Evolutionary conservation across 2,797 vertebrate genomes (phyloP).

Genomic region (Falco columbarius): DNA sequence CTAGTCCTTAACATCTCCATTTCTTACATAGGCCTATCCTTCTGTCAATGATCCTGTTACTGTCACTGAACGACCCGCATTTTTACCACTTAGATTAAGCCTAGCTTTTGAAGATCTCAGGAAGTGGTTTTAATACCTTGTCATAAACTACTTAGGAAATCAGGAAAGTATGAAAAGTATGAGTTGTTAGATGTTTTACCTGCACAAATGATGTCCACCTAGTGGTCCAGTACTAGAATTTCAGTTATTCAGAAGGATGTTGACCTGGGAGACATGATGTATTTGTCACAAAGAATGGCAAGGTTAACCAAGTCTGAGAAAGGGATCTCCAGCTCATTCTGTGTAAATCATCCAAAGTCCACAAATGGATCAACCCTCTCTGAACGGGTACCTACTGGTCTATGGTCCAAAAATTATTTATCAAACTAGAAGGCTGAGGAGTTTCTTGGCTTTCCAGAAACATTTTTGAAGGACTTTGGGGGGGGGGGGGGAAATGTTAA

Average conservation of each 20-base stretch:
- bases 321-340: background rate
- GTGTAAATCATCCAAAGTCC: background rate
- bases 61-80: rapidly evolving
- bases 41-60: background rate
- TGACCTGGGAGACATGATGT: background rate
- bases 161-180: background rate
- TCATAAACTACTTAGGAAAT: background rate
- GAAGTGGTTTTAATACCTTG: background rate
- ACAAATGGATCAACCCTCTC: rapidly evolving
- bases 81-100: background rate
- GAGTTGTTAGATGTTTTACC: background rate
- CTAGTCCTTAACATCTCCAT: background rate
- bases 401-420: background rate
- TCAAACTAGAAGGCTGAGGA: background rate
- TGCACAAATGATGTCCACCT: background rate
- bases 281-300: background rate
- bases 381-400: rapidly evolving
- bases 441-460: background rate
- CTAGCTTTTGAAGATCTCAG: background rate
- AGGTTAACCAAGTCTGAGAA: background rate
- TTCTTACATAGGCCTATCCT: background rate
- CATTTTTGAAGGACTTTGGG: background rate
- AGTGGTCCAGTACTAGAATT: background rate
- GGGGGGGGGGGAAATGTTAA: too few relatives aligned
- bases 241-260: background rate